Percentiles rank a stretch among this genome's conserved stretches.
These are phyloP conservation scores for Spatula clypeata DNA, from an alignment of 2,797 vertebrate species.

Conservation along the genomic window DNA sequence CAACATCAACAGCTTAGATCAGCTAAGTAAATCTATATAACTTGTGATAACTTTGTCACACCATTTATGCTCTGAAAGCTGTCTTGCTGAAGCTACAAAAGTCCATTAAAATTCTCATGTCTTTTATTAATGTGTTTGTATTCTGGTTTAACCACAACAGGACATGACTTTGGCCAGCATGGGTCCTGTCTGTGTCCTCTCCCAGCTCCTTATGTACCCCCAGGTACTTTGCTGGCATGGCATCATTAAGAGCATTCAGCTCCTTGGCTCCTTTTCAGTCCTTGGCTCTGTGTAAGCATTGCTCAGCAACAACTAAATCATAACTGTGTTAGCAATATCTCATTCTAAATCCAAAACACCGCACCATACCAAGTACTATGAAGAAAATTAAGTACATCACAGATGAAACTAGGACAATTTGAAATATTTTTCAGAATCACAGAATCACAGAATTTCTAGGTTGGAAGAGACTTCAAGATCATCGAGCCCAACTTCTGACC, in stretches of 20 bases:
- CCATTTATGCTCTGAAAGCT: not conserved
- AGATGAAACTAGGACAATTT: not conserved
- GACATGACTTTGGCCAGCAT: no score
- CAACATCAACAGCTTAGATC: not conserved
- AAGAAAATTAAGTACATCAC: not conserved
- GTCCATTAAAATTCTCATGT: not conserved
- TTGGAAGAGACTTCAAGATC: no score
- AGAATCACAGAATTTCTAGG: no score
- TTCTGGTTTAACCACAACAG: not conserved
- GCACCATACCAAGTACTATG: not conserved
- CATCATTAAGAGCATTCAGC: not conserved
- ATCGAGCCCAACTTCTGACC: no score
- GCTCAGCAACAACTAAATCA: not conserved
- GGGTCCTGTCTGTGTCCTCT: not conserved
- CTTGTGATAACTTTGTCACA: not conserved
- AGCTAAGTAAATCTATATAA: not conserved
- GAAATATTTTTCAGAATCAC: not conserved
- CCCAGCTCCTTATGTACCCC: not conserved
- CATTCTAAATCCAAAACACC: not conserved
- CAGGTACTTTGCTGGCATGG: not conserved
- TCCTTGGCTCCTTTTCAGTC: not conserved
- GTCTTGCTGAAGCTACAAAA: not conserved
- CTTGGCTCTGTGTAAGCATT: not conserved
- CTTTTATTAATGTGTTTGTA: not conserved
- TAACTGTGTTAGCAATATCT: not conserved